Percentiles rank a stretch among this genome's conserved stretches.
phyloP scores from a whole-genome alignment of 2,797 vertebrate genomes.

The Siniperca scherzeri region DNA sequence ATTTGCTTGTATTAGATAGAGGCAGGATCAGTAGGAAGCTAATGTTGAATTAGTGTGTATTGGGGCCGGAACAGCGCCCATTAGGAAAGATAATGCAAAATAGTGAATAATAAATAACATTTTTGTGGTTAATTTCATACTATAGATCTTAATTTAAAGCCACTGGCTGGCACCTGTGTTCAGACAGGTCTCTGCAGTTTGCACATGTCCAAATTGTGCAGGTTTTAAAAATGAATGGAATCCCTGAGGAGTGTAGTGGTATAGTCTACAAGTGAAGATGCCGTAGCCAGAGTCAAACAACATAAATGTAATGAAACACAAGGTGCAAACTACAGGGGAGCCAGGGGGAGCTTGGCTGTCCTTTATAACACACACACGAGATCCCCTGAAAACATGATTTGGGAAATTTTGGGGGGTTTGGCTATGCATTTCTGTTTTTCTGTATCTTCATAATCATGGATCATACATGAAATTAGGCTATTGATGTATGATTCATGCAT shows the following conservation, averaged over 20 bases:
- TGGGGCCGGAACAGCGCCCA: neutral
- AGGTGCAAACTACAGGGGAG: no score
- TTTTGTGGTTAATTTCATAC: neutral
- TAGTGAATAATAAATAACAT: no score
- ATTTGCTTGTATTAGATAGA: neutral
- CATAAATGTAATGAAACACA: conserved; percentile 11
- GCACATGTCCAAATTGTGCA: neutral
- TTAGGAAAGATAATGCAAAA: neutral
- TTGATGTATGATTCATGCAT: no score
- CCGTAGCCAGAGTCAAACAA: conserved; percentile 32
- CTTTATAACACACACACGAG: no score
- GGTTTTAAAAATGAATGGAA: neutral
- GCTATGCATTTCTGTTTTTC: no score
- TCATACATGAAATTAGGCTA: no score
- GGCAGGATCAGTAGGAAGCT: neutral
- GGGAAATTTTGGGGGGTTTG: no score
- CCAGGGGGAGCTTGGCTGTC: no score
- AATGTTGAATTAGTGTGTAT: no score
- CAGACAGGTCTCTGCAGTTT: neutral
- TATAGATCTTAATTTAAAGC: neutral
- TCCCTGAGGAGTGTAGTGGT: neutral
- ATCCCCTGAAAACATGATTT: no score
- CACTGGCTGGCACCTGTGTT: neutral
- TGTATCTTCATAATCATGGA: no score
- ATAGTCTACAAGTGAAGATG: neutral